A percentile compares a stretch with the other conserved stretches of the same genome.
Conservation (phyloP, 2,113 vertebrate species). For the Coracopsis vasa region DNA sequence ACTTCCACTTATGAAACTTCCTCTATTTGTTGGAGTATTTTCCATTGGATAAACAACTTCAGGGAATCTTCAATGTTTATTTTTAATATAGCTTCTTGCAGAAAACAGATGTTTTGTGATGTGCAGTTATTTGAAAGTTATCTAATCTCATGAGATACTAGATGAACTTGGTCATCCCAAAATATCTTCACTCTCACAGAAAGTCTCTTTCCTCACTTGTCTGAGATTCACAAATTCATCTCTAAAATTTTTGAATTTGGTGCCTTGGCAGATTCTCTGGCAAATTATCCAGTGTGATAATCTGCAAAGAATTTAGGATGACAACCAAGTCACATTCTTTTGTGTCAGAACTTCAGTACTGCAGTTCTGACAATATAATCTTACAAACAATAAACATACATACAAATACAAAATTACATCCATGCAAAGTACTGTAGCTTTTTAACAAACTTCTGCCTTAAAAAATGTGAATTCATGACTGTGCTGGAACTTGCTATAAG, state of each 20-base stretch:
- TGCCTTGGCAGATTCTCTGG: not conserved
- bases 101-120: not conserved
- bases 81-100: not conserved
- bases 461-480: not conserved
- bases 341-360: not conserved
- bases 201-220: not conserved
- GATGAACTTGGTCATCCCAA: not conserved
- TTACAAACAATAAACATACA: not conserved
- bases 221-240: slow-evolving; percentile 8
- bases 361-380: not conserved
- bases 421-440: not conserved
- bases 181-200: not conserved
- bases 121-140: not conserved
- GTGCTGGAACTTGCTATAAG: not conserved
- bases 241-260: not conserved
- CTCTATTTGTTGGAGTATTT: not conserved
- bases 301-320: not conserved
- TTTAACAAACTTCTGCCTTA: not conserved
- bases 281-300: not conserved
- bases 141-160: not conserved
- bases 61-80: not conserved
- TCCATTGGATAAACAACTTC: not conserved
- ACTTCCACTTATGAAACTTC: too few species aligned
- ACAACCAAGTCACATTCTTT: not conserved
- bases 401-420: not conserved